Base-by-base conservation (phyloP, 2,797 vertebrate species). In the Aplochiton taeniatus region DNA sequence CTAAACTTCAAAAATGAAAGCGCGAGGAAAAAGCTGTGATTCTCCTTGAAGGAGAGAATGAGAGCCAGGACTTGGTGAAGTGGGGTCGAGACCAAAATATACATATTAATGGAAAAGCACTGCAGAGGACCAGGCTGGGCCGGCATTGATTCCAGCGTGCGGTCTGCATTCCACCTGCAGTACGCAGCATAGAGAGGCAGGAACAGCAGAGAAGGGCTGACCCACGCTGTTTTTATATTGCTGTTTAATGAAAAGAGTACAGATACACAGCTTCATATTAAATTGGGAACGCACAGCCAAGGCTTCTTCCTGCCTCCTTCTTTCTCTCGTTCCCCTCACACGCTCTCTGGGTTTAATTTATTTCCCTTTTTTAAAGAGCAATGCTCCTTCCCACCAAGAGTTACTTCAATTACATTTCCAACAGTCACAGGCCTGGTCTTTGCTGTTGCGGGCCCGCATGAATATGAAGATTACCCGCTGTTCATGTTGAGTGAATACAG, bases 141-240 rank as follows among this genome's bases (percentile, higher is more conserved):
- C n/a, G 67, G 72, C 82, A 81, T 75, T 75, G 79, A 88, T 88
- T 83, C 65, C 70, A 74, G 54, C 58, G n/a, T 2, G 12, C 61
- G 54, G 74, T 17, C 58, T 42, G 75, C 68, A 60, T 70, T 76
- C 55, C 75, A 81, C 75, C 75, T 71, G 73, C 82, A 82, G 84
- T 82, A 77, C 42, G 72, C 70, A 13, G 69, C 74, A 78, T 4
- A 9, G 61, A 80, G 75, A 87, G 83, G 84, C 74, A 79, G 81
- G 85, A 78, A 79, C 77, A 31, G 65, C 61, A 65, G 45, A 77
- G 81, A 83, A 90, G 44, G 79, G 88, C 88, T 90, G 89, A 91
- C 85, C 89, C 71, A 78, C 53, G 73, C 89, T 87, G 90, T 92
- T 92, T 92, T 91, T 90, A 91, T 89, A 92, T 91, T 87, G 87